Evolutionary conservation across 2,113 vertebrate genomes (phyloP).

Genomic region (Cariama cristata): DNA sequence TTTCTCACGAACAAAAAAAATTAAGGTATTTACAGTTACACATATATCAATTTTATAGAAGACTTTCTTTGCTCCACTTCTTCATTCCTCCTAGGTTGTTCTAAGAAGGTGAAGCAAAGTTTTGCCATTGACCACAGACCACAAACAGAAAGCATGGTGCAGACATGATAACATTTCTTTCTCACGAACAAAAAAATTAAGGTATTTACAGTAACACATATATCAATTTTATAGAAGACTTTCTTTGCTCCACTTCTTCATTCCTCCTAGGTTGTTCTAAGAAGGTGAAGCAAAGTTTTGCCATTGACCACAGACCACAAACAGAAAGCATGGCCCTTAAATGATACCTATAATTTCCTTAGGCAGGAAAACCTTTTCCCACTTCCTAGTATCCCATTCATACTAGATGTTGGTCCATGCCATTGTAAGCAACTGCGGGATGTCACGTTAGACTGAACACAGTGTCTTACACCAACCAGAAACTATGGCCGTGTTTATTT

Average conservation of each 20-base stretch:
- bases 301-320: background rate
- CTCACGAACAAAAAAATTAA: background rate
- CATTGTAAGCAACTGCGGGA: background rate
- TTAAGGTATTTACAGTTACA: background rate
- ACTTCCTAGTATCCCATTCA: conserved; percentile 22
- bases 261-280: background rate
- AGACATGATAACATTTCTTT: too few species aligned
- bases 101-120: background rate
- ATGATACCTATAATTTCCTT: conserved; percentile 20
- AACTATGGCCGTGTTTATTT: background rate
- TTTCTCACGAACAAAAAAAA: background rate
- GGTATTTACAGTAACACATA: background rate
- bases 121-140: background rate
- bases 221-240: background rate
- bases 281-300: background rate
- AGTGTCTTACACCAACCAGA: background rate
- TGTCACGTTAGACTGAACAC: background rate
- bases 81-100: background rate
- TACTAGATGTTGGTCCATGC: background rate
- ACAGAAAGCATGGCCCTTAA: background rate
- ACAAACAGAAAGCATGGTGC: background rate
- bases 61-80: background rate
- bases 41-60: background rate
- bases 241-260: background rate
- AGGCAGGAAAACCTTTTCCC: conserved; percentile 28